These are phyloP conservation scores for Drosophila mayri DNA, from an alignment of 1,140 invertebrate genomes.

Conservation along the genomic window DNA sequence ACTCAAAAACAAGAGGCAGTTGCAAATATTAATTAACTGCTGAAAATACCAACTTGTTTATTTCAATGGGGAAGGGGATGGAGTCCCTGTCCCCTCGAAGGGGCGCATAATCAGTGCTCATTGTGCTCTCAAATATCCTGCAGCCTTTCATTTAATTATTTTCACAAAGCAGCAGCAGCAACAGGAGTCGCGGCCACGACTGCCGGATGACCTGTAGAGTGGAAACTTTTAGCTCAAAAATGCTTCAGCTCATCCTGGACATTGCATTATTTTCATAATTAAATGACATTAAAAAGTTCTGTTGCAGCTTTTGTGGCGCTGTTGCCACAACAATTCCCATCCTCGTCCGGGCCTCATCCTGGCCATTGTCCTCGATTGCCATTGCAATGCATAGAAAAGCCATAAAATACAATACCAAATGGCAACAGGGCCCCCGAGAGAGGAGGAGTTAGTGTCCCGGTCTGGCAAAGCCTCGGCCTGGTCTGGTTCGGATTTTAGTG, in stretches of 20 bases:
- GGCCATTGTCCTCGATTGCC: conserved; percentile 53
- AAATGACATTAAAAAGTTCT: conserved; percentile 70
- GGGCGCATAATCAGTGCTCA: conserved; percentile 65
- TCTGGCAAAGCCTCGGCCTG: not conserved
- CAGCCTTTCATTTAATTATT: conserved; percentile 72
- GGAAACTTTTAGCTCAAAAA: conserved; percentile 7
- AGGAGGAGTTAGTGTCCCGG: conserved; percentile 11
- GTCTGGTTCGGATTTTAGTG: not conserved
- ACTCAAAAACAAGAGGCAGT: conserved; percentile 36
- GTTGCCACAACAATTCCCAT: conserved; percentile 1
- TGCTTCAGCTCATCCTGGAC: conserved; percentile 4
- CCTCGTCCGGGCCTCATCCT: conserved; percentile 3
- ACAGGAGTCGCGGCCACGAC: conserved; percentile 8
- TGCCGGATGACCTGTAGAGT: conserved; percentile 21
- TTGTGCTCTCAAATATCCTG: conserved; percentile 68
- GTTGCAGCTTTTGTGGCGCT: conserved; percentile 30
- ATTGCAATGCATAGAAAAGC: conserved; percentile 74
- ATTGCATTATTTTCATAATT: conserved; percentile 70
- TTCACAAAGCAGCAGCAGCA: conserved; percentile 45
- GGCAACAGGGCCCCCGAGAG: conserved; percentile 31
- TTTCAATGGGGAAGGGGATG: conserved; percentile 17
- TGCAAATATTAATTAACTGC: conserved; percentile 73
- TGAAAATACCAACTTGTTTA: conserved; percentile 62
- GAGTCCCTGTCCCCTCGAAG: not conserved
- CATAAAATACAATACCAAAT: conserved; percentile 69